A percentile compares a stretch with the other conserved stretches of the same genome.
phyloP scores from a whole-genome alignment of 1,140 invertebrate genomes.

The Scaptomyza hsui region DNA sequence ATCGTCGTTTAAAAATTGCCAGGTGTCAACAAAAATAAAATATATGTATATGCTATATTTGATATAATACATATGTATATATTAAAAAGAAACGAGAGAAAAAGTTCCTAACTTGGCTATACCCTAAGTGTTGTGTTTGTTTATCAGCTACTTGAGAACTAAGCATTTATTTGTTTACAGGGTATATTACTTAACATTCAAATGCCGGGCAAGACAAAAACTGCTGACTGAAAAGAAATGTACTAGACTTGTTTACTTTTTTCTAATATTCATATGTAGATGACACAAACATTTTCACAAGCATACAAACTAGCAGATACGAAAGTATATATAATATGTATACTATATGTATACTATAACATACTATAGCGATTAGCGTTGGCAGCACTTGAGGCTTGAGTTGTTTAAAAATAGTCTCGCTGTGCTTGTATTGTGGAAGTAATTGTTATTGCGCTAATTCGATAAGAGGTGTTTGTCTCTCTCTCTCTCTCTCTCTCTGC shows the following conservation, averaged over 20 bases:
- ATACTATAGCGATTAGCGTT: constrained; percentile 9
- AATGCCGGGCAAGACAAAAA: not conserved
- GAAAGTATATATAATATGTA: not conserved
- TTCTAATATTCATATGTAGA: constrained; percentile 10
- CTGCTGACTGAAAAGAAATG: constrained; percentile 25
- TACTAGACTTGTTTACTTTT: constrained; percentile 13
- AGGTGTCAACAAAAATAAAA: constrained; percentile 18
- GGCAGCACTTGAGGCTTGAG: constrained; percentile 26
- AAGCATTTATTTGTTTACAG: not conserved
- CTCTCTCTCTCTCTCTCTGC: not conserved
- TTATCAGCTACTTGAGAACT: not conserved
- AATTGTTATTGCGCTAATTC: constrained; percentile 44
- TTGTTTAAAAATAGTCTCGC: constrained; percentile 43
- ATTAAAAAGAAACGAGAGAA: not conserved
- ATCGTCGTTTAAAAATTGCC: constrained; percentile 13
- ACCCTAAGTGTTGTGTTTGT: not conserved
- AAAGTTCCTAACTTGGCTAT: not conserved
- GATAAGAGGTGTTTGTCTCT: constrained; percentile 22
- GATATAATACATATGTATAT: too few species aligned
- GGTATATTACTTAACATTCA: not conserved
- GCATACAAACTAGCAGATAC: not conserved
- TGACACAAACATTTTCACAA: not conserved
- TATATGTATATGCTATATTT: constrained; percentile 14
- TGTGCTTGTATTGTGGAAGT: constrained; percentile 9
- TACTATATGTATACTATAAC: too few species aligned